Conservation (phyloP, 2,888 invertebrate genomes). For the Leucophenga maculata region DNA sequence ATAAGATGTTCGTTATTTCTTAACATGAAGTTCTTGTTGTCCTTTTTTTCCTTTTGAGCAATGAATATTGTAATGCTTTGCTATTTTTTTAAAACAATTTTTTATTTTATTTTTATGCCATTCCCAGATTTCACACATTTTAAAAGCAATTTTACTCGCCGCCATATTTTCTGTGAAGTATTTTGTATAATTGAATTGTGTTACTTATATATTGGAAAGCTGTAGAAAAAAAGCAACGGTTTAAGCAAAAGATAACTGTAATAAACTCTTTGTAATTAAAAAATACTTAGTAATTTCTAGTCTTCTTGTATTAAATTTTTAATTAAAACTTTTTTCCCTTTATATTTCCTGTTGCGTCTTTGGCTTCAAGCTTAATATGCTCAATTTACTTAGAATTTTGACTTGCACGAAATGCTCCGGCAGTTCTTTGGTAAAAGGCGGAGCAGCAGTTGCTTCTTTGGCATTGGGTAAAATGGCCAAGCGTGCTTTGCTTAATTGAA, state of each 20-base stretch:
- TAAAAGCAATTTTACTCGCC: slow-evolving; percentile 34
- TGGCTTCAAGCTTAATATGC: slow-evolving; percentile 53
- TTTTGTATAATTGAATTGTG: slow-evolving; percentile 60
- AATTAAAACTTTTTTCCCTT: slow-evolving; percentile 56
- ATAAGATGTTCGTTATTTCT: neutral
- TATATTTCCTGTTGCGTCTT: neutral
- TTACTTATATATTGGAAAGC: slow-evolving; percentile 20
- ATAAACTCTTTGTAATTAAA: slow-evolving; percentile 51
- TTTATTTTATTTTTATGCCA: slow-evolving; percentile 24
- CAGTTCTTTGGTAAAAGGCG: too few relatives aligned
- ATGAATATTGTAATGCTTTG: slow-evolving; percentile 31
- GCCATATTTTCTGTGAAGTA: slow-evolving; percentile 41
- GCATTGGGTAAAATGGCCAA: neutral
- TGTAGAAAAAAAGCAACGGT: neutral
- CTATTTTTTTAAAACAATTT: neutral
- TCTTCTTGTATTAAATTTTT: slow-evolving; percentile 54
- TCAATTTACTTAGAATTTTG: slow-evolving; percentile 53
- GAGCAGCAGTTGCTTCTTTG: neutral
- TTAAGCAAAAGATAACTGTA: neutral
- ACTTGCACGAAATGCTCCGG: too few relatives aligned
- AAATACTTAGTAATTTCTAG: slow-evolving; percentile 52
- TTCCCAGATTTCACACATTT: too few relatives aligned
- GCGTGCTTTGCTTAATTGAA: neutral
- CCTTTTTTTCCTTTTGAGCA: neutral
- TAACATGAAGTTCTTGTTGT: neutral